Percentiles rank a stretch among this genome's conserved stretches.
Conservation (phyloP, 1,140 invertebrate genomes). For the Pogonomyrmex barbatus region DNA sequence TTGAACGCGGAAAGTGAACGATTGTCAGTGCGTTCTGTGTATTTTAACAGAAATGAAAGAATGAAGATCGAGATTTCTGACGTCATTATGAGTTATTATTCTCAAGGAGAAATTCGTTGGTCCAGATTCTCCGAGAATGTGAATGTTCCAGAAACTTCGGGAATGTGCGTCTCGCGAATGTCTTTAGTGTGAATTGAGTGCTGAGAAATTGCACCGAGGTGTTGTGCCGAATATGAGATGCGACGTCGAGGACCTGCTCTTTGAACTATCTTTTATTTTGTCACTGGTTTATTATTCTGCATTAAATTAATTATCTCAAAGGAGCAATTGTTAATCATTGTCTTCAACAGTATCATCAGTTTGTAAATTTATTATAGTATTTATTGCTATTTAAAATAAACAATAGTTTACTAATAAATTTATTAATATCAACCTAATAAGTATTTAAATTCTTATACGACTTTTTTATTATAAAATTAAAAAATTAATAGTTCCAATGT, state of each 20-base stretch:
- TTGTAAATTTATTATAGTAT: not conserved
- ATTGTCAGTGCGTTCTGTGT: not conserved
- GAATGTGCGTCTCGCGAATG: not conserved
- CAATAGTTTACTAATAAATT: not conserved
- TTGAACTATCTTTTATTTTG: not conserved
- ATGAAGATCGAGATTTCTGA: not conserved
- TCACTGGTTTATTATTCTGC: not conserved
- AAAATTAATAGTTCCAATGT: not conserved
- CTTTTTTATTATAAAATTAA: not conserved
- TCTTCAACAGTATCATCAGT: not conserved
- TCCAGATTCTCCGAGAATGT: not conserved
- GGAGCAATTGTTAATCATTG: not conserved
- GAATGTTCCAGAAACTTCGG: not conserved
- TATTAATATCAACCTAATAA: not conserved
- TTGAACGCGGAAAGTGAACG: constrained; percentile 4
- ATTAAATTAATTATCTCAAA: not conserved
- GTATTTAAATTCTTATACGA: not conserved
- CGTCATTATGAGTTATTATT: not conserved
- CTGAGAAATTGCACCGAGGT: not conserved
- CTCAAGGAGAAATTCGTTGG: not conserved
- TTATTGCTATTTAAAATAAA: not conserved
- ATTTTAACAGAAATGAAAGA: constrained; percentile 35
- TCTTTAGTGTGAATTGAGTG: constrained; percentile 4
- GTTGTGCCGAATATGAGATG: not conserved
- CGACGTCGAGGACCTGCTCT: not conserved